Evolutionary conservation across 1,140 invertebrate species (phyloP).

Genomic region (Magallana gigas): DNA sequence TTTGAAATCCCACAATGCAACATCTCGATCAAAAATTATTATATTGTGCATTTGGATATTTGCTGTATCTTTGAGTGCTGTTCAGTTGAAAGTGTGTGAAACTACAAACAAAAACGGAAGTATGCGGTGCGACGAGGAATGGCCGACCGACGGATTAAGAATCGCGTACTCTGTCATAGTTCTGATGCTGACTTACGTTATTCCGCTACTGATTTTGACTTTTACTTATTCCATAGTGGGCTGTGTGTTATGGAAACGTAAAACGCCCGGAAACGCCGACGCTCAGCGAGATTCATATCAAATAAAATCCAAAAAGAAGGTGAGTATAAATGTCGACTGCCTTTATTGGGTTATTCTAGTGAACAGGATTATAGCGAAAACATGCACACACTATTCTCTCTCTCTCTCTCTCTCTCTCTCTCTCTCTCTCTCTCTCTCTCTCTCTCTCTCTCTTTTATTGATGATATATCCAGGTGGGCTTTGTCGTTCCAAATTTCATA

Average conservation of each 20-base stretch:
- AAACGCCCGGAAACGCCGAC: constrained; percentile 81
- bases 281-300: constrained; percentile 79
- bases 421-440: too few species aligned
- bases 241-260: constrained; percentile 78
- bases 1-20: constrained; percentile 69
- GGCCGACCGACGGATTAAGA: constrained; percentile 64
- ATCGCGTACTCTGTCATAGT: constrained; percentile 80
- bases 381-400: too few species aligned
- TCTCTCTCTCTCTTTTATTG: too few species aligned
- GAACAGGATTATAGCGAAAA: too few species aligned
- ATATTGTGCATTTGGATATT: constrained; percentile 80
- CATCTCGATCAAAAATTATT: constrained; percentile 69
- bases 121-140: constrained; percentile 71
- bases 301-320: constrained; percentile 80
- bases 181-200: constrained; percentile 80
- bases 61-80: constrained; percentile 75
- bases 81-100: constrained; percentile 79
- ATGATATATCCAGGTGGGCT: too few species aligned
- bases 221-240: constrained; percentile 80
- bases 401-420: too few species aligned
- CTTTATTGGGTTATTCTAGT: too few species aligned
- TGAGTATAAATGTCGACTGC: constrained; percentile 62
- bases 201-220: constrained; percentile 80
- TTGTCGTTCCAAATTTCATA: too few species aligned
- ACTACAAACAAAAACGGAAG: constrained; percentile 55